Percentiles rank a stretch among this genome's conserved stretches.
Evolutionary conservation across 2,888 invertebrate genomes (phyloP).

Genomic region (Plebejus argus): DNA sequence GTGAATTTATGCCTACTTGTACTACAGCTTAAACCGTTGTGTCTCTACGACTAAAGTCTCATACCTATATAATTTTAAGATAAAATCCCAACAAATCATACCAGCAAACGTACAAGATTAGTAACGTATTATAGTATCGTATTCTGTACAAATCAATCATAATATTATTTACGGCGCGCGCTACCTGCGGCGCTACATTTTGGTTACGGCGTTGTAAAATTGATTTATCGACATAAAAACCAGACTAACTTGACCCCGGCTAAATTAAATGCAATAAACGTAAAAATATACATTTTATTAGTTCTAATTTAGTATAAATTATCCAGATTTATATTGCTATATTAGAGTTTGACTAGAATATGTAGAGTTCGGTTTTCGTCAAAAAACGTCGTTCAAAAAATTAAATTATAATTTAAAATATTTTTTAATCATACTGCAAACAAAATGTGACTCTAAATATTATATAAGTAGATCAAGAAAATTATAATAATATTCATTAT

Average conservation of each 20-base stretch:
- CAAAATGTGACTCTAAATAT: not conserved
- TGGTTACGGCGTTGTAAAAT: conserved; percentile 32
- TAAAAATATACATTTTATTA: conserved; percentile 8
- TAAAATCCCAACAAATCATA: not conserved
- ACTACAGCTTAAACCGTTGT: not conserved
- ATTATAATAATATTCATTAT: not conserved
- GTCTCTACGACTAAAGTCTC: not conserved
- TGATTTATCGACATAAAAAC: conserved; percentile 43
- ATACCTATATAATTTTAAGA: not conserved
- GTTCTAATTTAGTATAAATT: conserved; percentile 17
- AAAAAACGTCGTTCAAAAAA: too few relatives aligned
- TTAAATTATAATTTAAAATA: too few relatives aligned
- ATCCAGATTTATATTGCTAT: conserved; percentile 1
- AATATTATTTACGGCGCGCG: conserved; percentile 40
- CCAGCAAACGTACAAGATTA: not conserved
- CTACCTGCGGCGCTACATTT: conserved; percentile 41
- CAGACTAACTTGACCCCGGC: conserved; percentile 37
- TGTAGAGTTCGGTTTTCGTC: not conserved
- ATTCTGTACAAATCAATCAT: conserved; percentile 38
- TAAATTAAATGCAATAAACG: conserved; percentile 28
- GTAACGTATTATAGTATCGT: not conserved
- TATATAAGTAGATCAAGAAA: not conserved
- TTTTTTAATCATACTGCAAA: too few relatives aligned
- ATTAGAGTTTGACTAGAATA: not conserved
- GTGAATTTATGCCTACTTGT: not conserved